A percentile compares a stretch with the other conserved stretches of the same genome.
phyloP scores from a whole-genome alignment of 23 tunicate genomes.

The Trididemnum nubilum region DNA sequence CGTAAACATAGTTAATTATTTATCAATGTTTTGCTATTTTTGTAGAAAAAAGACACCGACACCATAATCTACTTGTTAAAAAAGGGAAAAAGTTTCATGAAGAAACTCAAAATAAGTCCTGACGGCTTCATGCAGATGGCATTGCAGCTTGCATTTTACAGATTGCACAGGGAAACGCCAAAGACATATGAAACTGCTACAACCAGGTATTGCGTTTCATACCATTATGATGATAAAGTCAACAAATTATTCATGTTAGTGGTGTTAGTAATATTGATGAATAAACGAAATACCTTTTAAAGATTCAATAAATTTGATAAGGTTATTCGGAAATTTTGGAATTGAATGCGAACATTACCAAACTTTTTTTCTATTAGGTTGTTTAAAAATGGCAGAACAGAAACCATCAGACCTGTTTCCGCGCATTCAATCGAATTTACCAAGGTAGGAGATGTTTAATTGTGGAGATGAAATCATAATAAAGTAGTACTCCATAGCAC shows the following conservation, averaged over 20 bases:
- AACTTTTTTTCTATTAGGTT: slow-evolving; percentile 39
- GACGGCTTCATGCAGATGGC: slow-evolving; percentile 96
- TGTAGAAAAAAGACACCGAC: slow-evolving; percentile 59
- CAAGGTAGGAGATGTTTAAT: slow-evolving; percentile 66
- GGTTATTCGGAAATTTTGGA: no score
- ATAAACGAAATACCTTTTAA: no score
- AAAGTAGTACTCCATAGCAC: no score
- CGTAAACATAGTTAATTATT: neutral
- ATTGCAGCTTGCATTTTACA: slow-evolving; percentile 80
- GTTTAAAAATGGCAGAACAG: slow-evolving; percentile 83
- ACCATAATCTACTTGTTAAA: slow-evolving; percentile 35
- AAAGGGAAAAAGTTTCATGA: slow-evolving; percentile 81
- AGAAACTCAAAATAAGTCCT: slow-evolving; percentile 70
- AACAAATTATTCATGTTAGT: no score
- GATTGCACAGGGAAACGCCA: slow-evolving; percentile 69
- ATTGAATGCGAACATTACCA: no score
- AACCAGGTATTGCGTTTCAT: slow-evolving; percentile 51
- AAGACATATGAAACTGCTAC: slow-evolving; percentile 97
- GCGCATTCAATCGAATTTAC: slow-evolving; percentile 75
- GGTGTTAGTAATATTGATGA: no score
- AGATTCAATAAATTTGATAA: no score
- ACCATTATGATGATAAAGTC: neutral
- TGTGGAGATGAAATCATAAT: neutral
- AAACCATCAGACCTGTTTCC: slow-evolving; percentile 87
- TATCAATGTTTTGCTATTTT: neutral